Base-by-base conservation (phyloP, 2,797 vertebrate species). In the Tamandua tetradactyla region DNA sequence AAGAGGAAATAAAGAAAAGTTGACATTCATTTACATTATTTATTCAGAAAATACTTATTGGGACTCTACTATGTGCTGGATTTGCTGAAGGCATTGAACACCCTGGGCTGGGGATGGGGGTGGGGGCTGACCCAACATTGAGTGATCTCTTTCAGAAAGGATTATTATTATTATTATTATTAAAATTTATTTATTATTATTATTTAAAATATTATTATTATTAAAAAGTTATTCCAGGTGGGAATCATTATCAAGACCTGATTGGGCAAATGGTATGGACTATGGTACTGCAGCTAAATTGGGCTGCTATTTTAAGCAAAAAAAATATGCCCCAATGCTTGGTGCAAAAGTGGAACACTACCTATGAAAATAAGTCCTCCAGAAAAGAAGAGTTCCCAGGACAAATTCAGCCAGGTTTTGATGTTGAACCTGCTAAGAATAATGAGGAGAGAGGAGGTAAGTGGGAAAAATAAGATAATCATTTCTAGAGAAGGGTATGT, bases 401-500 rank as follows among this genome's bases (percentile, higher is more conserved):
- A 94, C 87, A 91, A 81, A 82, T 81, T 64, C 74, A 76, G 87
- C 35, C 89, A 81, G 87, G 76, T 88, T 97, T 94, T 87, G 93
- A 90, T 87, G 92, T 64, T 59, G 66, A 91, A 64, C 93, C 89
- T 94, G 87, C 84, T 93, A 84, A 95, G 76, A 91, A 95, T 89
- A 96, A 95, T 85, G 83, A 96, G 84, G 44, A 92, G 74, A 75
- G 68, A 91, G 72, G 74, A 44, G 25, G 86, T 71, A 82, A 91
- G 91, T 80, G 69, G 89, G 80, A 91, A 96, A 87, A 95, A 81
- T 72, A 95, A 35, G 93, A 68, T 92, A 87, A 94, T 94, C 59
- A 52, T 91, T 87, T 42, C 85, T 75, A 66, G 87, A 95, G 75
- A 94, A 91, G 92, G 93, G 95, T 85, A 89, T 52, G 55, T 42